Evolutionary conservation across 2,113 vertebrate genomes (phyloP).

Genomic region (Dasyurus viverrinus): DNA sequence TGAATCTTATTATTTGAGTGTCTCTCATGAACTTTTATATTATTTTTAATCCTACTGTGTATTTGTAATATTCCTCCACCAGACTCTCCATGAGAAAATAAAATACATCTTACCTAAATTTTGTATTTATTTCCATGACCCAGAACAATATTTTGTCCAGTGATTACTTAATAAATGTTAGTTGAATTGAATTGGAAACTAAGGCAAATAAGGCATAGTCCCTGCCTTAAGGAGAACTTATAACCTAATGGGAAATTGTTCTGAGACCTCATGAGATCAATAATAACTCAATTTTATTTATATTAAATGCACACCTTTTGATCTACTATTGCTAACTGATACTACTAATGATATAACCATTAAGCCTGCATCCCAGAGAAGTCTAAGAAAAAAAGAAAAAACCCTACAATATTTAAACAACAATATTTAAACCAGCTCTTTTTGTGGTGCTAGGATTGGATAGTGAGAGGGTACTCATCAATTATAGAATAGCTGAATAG

Average conservation of each 20-base stretch:
- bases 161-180: neutral
- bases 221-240: neutral
- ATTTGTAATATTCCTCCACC: neutral
- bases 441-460: neutral
- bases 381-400: neutral
- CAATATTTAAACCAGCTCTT: neutral
- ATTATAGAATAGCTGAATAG: neutral
- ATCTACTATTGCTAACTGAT: neutral
- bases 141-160: neutral
- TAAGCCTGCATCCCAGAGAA: neutral
- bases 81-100: neutral
- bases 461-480: neutral
- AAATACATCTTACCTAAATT: neutral
- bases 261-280: slow-evolving; percentile 16
- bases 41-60: neutral
- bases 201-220: neutral
- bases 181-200: neutral
- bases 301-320: slow-evolving; percentile 5
- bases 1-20: neutral
- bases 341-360: neutral
- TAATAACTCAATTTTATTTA: slow-evolving; percentile 67
- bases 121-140: neutral
- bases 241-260: neutral
- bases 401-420: neutral
- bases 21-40: neutral